Evolutionary conservation across 2,797 vertebrate genomes (phyloP).

Genomic region (Spizella passerina): DNA sequence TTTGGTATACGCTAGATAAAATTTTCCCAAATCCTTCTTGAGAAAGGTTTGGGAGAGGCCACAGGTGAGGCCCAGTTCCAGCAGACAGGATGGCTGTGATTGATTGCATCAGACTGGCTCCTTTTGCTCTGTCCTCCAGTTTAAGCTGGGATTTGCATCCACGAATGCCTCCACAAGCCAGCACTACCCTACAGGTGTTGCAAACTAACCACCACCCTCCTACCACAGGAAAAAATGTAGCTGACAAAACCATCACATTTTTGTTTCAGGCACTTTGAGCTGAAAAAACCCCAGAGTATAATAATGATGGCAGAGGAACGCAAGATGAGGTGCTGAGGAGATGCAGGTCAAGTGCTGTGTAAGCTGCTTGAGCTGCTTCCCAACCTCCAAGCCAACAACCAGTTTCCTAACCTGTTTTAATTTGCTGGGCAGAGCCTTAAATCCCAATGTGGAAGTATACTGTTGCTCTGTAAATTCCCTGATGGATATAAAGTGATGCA

Average conservation of each 20-base stretch:
- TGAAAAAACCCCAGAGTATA: neutral
- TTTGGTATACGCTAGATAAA: neutral
- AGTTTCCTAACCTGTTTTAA: neutral
- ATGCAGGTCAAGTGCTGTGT: accelerated
- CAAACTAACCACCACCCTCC: neutral
- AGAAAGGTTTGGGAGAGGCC: neutral
- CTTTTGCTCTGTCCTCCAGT: neutral
- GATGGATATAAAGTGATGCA: neutral
- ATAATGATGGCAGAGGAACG: neutral
- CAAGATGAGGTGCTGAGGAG: neutral
- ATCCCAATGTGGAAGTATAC: neutral
- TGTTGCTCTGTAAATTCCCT: neutral
- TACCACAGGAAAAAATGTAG: neutral
- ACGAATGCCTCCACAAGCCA: neutral
- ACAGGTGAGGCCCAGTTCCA: accelerated
- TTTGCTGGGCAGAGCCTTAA: neutral
- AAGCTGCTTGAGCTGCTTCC: neutral
- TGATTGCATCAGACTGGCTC: neutral
- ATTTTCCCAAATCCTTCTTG: neutral
- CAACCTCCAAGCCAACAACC: neutral
- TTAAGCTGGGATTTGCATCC: neutral
- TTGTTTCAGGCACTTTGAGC: neutral
- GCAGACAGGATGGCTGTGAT: neutral
- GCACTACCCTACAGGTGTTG: neutral
- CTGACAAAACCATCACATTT: neutral